Base-by-base conservation (phyloP, 2,113 vertebrate species). In the Coptodon rendalli region DNA sequence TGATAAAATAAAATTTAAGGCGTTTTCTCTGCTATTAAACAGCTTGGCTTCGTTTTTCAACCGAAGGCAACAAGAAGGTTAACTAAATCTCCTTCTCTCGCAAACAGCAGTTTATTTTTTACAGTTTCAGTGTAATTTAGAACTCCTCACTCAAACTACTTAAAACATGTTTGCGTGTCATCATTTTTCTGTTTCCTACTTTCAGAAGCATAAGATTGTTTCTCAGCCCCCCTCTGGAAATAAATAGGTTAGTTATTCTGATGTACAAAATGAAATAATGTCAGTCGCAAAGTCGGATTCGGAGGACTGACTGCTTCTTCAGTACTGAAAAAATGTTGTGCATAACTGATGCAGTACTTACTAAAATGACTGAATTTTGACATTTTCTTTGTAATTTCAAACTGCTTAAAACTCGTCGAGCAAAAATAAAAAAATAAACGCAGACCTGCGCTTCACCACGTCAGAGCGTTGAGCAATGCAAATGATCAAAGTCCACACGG, bases 401-500 rank as follows among this genome's bases (percentile, higher is more conserved):
- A 38, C 61, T 38, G 19, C 34, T 22, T 38, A 38, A 38, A 66
- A 8, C 34, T 19, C 9, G 8, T 38, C 10, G 19, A 66, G 61
- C 34, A 66, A n/a, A 63, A 31, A 63, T 24, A 40, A 43, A 71
- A 36, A 8, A 52, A 43, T 3, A 19, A 48, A 29, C 2, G 43
- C 16, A 1, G 68, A 48, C 1, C 14, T 45, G 24, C 14, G 68
- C 40, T 50, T 87, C 82, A 73, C 16, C 50, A 52, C 87, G 92
- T 93, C 89, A 87, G 45, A 56, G 45, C 6, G 5, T 10, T 40
- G 34, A 78, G 43, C 5, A 7, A 13, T 2, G 59, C 27, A 6
- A 52, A 4, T 16, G 85, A 43, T 22, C 94, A 91, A 95, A 96
- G 96, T 95, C 89, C 96, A 92, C 52, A 85, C 89, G 73, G 89